phyloP scores from a whole-genome alignment of 2,888 invertebrate species.

The Gari tellinella region DNA sequence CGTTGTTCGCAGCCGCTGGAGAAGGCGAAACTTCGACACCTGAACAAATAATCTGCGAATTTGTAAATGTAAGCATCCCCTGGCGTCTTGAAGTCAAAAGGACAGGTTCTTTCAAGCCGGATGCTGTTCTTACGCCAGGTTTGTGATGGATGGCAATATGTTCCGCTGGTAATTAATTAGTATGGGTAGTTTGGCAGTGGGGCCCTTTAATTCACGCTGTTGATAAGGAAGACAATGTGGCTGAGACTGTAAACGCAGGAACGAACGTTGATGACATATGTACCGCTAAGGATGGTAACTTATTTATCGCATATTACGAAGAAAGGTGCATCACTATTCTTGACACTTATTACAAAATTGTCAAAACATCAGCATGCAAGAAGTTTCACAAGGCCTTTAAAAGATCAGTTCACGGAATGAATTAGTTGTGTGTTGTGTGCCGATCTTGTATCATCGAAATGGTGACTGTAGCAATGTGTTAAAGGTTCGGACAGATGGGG shows the following conservation, averaged over 20 bases:
- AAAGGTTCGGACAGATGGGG: conserved; percentile 13
- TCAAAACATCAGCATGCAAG: conserved; percentile 46
- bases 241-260: conserved; percentile 40
- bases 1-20: neutral
- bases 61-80: conserved; percentile 39
- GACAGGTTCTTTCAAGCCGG: conserved; percentile 51
- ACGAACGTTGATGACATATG: conserved; percentile 59
- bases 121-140: conserved; percentile 49
- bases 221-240: conserved; percentile 49
- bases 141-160: conserved; percentile 59
- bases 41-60: conserved; percentile 44
- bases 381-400: conserved; percentile 52
- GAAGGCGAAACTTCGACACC: conserved; percentile 23
- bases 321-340: conserved; percentile 46
- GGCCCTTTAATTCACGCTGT: conserved; percentile 50
- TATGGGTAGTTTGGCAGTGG: conserved; percentile 62
- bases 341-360: conserved; percentile 32
- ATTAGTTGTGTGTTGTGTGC: conserved; percentile 49
- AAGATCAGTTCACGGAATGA: conserved; percentile 35
- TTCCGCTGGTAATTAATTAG: conserved; percentile 34
- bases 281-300: conserved; percentile 35
- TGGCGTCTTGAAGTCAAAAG: conserved; percentile 59
- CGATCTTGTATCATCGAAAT: conserved; percentile 53
- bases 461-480: conserved; percentile 42
- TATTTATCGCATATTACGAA: conserved; percentile 53